phyloP scores from a whole-genome alignment of 1,140 invertebrate species.

The Trichoplusia ni region DNA sequence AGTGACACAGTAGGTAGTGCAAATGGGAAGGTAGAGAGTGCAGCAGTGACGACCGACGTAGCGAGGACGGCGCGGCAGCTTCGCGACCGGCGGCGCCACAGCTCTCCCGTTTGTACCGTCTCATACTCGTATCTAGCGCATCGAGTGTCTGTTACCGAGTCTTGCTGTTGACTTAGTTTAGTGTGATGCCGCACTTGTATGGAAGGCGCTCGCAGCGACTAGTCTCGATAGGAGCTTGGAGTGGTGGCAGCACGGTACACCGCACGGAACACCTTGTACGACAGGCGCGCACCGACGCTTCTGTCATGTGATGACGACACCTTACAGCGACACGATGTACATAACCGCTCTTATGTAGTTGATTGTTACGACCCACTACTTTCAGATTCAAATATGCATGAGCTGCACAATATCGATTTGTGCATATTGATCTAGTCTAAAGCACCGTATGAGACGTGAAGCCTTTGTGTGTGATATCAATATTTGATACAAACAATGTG shows the following conservation, averaged over 20 bases:
- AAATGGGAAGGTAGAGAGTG: conserved; percentile 24
- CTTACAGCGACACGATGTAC: conserved; percentile 65
- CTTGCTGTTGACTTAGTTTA: conserved; percentile 77
- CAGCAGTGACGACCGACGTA: background rate
- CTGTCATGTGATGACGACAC: conserved; percentile 61
- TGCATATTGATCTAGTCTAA: conserved; percentile 63
- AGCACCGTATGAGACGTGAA: conserved; percentile 55
- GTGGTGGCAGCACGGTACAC: conserved; percentile 64
- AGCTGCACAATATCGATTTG: conserved; percentile 62
- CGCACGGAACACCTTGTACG: conserved; percentile 73
- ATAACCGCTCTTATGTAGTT: conserved; percentile 73
- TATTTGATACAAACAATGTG: conserved; percentile 24
- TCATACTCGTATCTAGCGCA: conserved; percentile 72
- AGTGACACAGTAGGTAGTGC: conserved; percentile 28
- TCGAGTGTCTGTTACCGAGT: conserved; percentile 75
- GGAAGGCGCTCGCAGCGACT: conserved; percentile 65
- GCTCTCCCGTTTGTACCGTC: conserved; percentile 67
- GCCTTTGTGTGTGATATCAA: conserved; percentile 48
- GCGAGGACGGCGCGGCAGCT: conserved; percentile 21
- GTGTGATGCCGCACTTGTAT: conserved; percentile 74
- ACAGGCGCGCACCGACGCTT: conserved; percentile 75
- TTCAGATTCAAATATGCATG: conserved; percentile 67
- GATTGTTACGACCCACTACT: conserved; percentile 60
- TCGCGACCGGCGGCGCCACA: conserved; percentile 28
- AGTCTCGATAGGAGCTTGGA: conserved; percentile 71